These are phyloP conservation scores for Bradypodion ventrale DNA, from an alignment of 2,797 vertebrate genomes.

Conservation along the genomic window DNA sequence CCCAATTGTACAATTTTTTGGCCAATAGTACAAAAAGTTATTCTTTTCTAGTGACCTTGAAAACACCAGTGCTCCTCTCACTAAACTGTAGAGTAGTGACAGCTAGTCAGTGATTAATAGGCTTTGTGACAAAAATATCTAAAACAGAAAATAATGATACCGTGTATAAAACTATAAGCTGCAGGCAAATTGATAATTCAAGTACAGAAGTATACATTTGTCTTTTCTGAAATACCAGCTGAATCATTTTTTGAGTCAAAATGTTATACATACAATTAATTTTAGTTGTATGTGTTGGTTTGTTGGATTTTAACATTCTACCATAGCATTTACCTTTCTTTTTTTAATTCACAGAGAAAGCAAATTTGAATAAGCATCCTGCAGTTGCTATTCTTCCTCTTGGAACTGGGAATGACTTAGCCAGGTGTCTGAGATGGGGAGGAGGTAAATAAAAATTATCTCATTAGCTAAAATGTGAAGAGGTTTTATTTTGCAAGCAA, in stretches of 20 bases:
- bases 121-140: neutral
- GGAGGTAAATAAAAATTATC: slow-evolving; percentile 83
- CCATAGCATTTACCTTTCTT: slow-evolving; percentile 43
- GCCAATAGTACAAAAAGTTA: neutral
- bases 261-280: neutral
- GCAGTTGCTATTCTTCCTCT: slow-evolving; percentile 95
- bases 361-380: slow-evolving; percentile 89
- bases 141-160: neutral
- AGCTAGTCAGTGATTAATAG: neutral
- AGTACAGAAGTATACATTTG: too few species aligned
- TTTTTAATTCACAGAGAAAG: slow-evolving; percentile 84
- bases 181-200: slow-evolving; percentile 6
- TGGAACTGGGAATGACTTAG: slow-evolving; percentile 94
- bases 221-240: neutral
- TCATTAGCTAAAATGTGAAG: neutral
- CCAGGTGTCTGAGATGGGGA: slow-evolving; percentile 93
- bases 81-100: neutral
- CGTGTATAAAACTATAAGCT: neutral
- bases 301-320: slow-evolving; percentile 20
- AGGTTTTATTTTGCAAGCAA: neutral
- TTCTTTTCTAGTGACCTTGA: neutral
- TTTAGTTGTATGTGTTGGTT: neutral
- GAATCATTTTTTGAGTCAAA: neutral
- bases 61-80: neutral
- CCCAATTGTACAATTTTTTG: too few species aligned